These are phyloP conservation scores for Mythimna ferrago DNA, from an alignment of 2,888 invertebrate genomes.

Conservation along the genomic window DNA sequence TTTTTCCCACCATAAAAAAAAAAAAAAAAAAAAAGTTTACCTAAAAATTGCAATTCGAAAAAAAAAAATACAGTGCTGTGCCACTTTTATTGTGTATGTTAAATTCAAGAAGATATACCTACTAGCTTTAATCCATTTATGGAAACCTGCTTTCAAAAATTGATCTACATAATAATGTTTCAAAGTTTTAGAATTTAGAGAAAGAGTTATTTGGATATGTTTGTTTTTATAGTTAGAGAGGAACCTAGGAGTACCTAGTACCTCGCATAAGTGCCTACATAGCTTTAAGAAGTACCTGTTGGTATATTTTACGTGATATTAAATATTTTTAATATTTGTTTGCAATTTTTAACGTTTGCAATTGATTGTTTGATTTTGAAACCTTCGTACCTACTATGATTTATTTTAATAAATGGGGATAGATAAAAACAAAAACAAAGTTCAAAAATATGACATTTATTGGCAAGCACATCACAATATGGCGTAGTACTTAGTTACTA, in stretches of 20 bases:
- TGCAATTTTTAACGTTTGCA: constrained; percentile 59
- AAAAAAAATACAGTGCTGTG: too few relatives aligned
- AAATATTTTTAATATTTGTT: constrained; percentile 66
- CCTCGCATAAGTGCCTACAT: constrained; percentile 53
- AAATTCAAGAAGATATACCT: constrained; percentile 15
- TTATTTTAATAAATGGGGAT: not conserved
- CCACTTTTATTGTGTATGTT: not conserved
- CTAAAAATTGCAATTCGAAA: too few relatives aligned
- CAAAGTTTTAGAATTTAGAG: constrained; percentile 23
- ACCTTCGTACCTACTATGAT: constrained; percentile 5
- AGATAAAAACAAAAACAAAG: constrained; percentile 2
- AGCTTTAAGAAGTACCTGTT: constrained; percentile 83
- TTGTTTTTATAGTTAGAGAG: constrained; percentile 42
- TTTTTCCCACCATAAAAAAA: too few relatives aligned
- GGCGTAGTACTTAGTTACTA: constrained; percentile 8
- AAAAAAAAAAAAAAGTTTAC: too few relatives aligned
- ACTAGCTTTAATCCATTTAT: constrained; percentile 15
- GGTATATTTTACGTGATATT: constrained; percentile 72
- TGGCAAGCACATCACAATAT: constrained; percentile 50
- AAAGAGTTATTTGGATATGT: constrained; percentile 41
- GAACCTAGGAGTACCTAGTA: constrained; percentile 56
- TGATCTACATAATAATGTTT: constrained; percentile 46
- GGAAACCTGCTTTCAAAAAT: constrained; percentile 48
- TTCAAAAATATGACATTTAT: constrained; percentile 46
- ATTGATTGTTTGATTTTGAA: constrained; percentile 44